phyloP scores from a whole-genome alignment of 2,797 vertebrate species.

The Selene dorsalis region DNA sequence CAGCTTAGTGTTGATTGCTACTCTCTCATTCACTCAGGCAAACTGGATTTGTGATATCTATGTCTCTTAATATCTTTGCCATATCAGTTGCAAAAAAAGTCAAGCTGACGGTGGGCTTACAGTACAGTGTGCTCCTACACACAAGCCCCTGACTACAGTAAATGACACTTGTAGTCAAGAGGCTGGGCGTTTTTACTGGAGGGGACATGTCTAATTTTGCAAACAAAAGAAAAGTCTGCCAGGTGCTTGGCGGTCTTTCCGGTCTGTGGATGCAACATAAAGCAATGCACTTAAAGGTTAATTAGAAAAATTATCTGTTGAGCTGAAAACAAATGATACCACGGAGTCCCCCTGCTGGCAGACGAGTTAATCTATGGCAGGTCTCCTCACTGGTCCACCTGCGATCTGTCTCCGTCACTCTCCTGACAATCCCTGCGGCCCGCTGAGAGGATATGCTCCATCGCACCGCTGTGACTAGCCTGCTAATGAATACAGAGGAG shows the following conservation, averaged over 20 bases:
- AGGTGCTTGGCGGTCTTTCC: slow-evolving; percentile 45
- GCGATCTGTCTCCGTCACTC: slow-evolving; percentile 93
- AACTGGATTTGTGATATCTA: slow-evolving; percentile 24
- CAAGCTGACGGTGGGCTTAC: slow-evolving; percentile 15
- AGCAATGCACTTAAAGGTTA: slow-evolving; percentile 89
- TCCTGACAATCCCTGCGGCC: slow-evolving; percentile 81
- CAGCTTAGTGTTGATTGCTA: background rate
- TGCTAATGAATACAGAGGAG: slow-evolving; percentile 83
- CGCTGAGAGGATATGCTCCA: slow-evolving; percentile 81
- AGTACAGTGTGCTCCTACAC: background rate
- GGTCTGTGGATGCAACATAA: slow-evolving; percentile 68
- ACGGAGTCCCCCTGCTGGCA: slow-evolving; percentile 79
- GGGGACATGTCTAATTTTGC: slow-evolving; percentile 58
- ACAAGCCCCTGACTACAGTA: slow-evolving; percentile 6
- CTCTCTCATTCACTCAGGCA: slow-evolving; percentile 1
- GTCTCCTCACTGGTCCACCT: slow-evolving; percentile 83
- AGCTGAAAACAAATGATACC: slow-evolving; percentile 82
- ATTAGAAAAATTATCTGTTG: slow-evolving; percentile 98
- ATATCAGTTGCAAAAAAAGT: slow-evolving; percentile 7
- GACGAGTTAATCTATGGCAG: slow-evolving; percentile 88
- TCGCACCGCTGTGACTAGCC: slow-evolving; percentile 78
- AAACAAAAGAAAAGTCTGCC: slow-evolving; percentile 45
- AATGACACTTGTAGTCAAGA: slow-evolving; percentile 4
- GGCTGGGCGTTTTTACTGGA: background rate
- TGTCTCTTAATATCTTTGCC: slow-evolving; percentile 1